Percentiles rank a stretch among this genome's conserved stretches.
Conservation (phyloP, 2,113 vertebrate genomes). For the Onychostruthus taczanowskii region DNA sequence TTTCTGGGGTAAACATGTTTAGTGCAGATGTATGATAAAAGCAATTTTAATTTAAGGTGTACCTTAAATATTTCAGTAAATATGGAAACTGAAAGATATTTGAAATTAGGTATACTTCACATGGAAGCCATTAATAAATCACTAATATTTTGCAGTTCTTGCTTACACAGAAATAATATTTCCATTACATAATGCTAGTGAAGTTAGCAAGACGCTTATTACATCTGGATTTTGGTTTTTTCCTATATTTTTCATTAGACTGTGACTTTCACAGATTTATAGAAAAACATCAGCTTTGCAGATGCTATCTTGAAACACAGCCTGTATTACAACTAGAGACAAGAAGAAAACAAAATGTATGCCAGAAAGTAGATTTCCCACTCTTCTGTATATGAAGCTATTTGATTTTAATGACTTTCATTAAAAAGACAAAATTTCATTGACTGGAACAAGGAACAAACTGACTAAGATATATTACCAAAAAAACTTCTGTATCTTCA, state of each 20-base stretch:
- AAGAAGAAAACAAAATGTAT: background rate
- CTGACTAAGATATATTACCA: background rate
- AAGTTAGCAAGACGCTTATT: background rate
- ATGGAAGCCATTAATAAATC: background rate
- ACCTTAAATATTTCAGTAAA: background rate
- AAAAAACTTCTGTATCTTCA: background rate
- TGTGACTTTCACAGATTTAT: background rate
- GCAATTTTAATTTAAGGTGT: background rate
- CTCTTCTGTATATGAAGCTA: background rate
- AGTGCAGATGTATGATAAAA: background rate
- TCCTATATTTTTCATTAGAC: background rate
- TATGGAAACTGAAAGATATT: fast-evolving
- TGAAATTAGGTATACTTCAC: background rate
- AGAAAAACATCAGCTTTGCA: background rate
- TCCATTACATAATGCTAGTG: background rate
- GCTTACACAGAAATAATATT: background rate
- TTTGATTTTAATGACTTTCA: background rate
- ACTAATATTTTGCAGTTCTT: background rate
- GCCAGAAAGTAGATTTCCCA: background rate
- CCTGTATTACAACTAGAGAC: background rate
- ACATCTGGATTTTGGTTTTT: background rate
- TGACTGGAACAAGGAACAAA: background rate
- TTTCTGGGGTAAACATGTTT: background rate
- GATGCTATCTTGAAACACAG: background rate
- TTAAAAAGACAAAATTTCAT: background rate